phyloP scores from a whole-genome alignment of 2,797 vertebrate genomes.

The Alauda arvensis region DNA sequence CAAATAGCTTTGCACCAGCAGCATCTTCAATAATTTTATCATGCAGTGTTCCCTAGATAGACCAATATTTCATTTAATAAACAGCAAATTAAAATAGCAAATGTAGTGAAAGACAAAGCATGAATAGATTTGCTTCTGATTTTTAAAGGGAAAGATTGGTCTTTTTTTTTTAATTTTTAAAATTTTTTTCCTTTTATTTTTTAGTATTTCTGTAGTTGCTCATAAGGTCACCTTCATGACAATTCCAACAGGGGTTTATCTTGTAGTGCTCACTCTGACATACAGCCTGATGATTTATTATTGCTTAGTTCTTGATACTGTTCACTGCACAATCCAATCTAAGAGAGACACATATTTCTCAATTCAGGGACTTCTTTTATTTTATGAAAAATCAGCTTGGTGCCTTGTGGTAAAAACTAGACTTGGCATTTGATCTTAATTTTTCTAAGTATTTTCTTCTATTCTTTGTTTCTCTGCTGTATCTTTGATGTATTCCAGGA shows the following conservation, averaged over 20 bases:
- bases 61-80: constrained; percentile 67
- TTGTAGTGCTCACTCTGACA: constrained; percentile 73
- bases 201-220: constrained; percentile 44
- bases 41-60: constrained; percentile 47
- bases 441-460: constrained; percentile 59
- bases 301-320: constrained; percentile 80
- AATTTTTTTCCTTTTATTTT: constrained; percentile 14
- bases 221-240: constrained; percentile 80
- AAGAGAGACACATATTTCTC: constrained; percentile 83
- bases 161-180: constrained; percentile 34
- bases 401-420: constrained; percentile 64
- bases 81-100: constrained; percentile 66
- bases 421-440: constrained; percentile 61
- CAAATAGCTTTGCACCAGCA: constrained; percentile 65
- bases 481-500: background rate
- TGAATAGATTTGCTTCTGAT: constrained; percentile 35
- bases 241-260: constrained; percentile 73
- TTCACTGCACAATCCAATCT: constrained; percentile 86
- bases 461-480: constrained; percentile 19
- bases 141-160: constrained; percentile 51
- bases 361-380: constrained; percentile 82
- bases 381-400: constrained; percentile 77
- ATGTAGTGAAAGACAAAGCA: constrained; percentile 36
- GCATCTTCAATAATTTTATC: constrained; percentile 67
- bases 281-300: constrained; percentile 79